Percentiles rank a stretch among this genome's conserved stretches.
Conservation (phyloP, 2,888 invertebrate genomes). For the Acleris laterana region DNA sequence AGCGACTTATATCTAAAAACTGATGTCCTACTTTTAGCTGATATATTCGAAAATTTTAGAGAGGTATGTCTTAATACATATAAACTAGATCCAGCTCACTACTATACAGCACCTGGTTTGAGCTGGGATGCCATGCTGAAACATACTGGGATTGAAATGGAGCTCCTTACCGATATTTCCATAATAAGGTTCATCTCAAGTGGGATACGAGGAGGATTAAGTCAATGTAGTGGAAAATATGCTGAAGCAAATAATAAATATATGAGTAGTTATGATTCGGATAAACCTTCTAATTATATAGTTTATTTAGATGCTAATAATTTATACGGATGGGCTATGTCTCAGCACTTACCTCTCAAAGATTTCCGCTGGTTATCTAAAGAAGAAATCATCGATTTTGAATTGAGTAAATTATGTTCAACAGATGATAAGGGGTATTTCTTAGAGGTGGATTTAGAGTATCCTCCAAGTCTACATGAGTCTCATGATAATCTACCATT, state of each 20-base stretch:
- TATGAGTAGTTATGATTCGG: neutral
- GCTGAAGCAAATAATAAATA: neutral
- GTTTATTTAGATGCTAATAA: constrained; percentile 3
- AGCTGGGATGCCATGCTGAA: constrained; percentile 5
- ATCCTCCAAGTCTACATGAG: constrained; percentile 35
- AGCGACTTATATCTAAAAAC: constrained; percentile 16
- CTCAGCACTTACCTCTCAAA: neutral
- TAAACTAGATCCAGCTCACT: constrained; percentile 37
- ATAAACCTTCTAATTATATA: neutral
- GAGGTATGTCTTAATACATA: constrained; percentile 28
- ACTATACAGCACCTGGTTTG: constrained; percentile 26
- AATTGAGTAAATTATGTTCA: no score
- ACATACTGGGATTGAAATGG: neutral
- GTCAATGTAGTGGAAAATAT: neutral
- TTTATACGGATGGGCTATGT: constrained; percentile 4
- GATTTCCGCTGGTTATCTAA: constrained; percentile 18
- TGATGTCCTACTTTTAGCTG: constrained; percentile 6
- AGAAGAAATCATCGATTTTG: no score
- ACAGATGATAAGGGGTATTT: no score
- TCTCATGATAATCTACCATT: constrained; percentile 32
- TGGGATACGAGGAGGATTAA: neutral
- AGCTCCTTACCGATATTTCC: neutral
- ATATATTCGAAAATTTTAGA: constrained; percentile 39
- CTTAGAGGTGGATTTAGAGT: constrained; percentile 37
- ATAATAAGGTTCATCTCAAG: neutral